These are phyloP conservation scores for Cylloceria caligata DNA, from an alignment of 2,888 invertebrate genomes.

Conservation along the genomic window DNA sequence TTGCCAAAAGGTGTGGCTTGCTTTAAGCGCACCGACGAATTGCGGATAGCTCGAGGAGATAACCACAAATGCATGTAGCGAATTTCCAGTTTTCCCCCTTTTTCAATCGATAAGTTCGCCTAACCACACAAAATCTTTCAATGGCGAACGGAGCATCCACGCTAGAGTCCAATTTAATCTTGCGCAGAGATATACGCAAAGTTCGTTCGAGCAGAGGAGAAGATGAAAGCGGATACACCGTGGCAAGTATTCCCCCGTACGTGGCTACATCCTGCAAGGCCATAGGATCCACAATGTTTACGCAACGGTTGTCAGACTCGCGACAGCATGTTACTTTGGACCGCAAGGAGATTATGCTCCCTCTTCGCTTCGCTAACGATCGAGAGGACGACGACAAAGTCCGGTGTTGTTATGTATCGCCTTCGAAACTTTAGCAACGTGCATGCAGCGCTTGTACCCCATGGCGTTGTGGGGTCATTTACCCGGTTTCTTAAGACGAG, in stretches of 20 bases:
- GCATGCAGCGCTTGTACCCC: constrained; percentile 52
- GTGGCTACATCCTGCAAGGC: constrained; percentile 45
- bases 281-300: constrained; percentile 63
- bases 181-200: not conserved
- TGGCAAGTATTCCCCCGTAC: constrained; percentile 20
- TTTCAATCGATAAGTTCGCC: constrained; percentile 22
- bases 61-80: constrained; percentile 46
- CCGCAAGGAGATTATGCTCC: constrained; percentile 55
- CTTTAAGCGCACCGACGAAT: constrained; percentile 33
- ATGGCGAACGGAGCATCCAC: constrained; percentile 42
- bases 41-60: constrained; percentile 42
- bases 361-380: constrained; percentile 29
- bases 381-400: constrained; percentile 50
- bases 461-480: constrained; percentile 22
- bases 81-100: constrained; percentile 26
- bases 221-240: constrained; percentile 16
- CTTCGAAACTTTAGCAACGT: constrained; percentile 37
- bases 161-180: constrained; percentile 58
- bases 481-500: constrained; percentile 44
- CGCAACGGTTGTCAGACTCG: constrained; percentile 61
- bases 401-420: constrained; percentile 44
- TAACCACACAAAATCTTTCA: constrained; percentile 31
- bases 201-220: not conserved
- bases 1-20: constrained; percentile 58
- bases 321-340: constrained; percentile 57